Evolutionary conservation across 2,888 invertebrate genomes (phyloP).

Genomic region (Rhagonycha lutea): DNA sequence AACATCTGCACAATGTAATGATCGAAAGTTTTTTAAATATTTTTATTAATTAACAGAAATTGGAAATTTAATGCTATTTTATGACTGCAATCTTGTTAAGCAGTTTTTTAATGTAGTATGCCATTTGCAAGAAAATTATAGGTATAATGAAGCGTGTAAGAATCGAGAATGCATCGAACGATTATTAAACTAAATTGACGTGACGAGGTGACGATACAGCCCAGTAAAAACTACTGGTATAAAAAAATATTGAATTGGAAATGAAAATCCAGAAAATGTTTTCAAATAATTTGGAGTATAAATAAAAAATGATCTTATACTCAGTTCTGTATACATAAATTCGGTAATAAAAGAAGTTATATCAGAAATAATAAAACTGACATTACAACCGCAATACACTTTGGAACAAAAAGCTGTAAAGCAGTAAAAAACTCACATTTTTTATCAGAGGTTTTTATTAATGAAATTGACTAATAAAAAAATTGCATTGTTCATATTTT

Average conservation of each 20-base stretch:
- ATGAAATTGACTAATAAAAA: conserved; percentile 46
- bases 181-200: neutral
- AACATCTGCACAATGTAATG: too few relatives aligned
- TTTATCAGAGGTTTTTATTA: conserved; percentile 49
- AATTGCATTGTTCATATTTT: conserved; percentile 43
- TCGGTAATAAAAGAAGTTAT: conserved; percentile 47
- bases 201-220: neutral
- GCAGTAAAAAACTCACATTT: conserved; percentile 42
- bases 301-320: conserved; percentile 35
- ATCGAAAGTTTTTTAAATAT: too few relatives aligned
- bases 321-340: conserved; percentile 41
- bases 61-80: neutral
- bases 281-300: conserved; percentile 32
- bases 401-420: conserved; percentile 42
- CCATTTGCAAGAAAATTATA: neutral
- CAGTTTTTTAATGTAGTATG: neutral
- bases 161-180: neutral
- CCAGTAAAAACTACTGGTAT: neutral
- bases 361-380: conserved; percentile 45
- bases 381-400: conserved; percentile 46
- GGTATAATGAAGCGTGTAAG: neutral
- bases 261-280: neutral
- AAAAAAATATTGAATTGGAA: neutral
- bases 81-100: neutral
- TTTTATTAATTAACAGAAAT: too few relatives aligned